These are phyloP conservation scores for Eupithecia centaureata DNA, from an alignment of 2,888 invertebrate genomes.

Conservation along the genomic window DNA sequence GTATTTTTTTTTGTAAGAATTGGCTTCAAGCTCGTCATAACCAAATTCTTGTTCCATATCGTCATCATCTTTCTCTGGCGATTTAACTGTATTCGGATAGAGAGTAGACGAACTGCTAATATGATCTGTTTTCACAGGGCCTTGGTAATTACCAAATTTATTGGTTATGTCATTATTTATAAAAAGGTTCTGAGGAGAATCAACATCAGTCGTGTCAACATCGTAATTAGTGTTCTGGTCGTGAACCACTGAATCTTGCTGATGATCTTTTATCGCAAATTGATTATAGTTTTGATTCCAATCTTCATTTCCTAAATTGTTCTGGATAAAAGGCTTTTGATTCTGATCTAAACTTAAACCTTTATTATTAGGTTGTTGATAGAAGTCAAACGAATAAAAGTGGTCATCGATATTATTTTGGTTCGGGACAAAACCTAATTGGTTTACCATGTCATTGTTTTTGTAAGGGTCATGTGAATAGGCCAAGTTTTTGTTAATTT, in stretches of 20 bases:
- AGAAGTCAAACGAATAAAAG: not conserved
- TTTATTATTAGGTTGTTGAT: not conserved
- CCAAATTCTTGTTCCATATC: not conserved
- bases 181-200: not conserved
- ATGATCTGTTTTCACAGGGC: not conserved
- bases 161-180: not conserved
- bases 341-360: not conserved
- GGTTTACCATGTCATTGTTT: not conserved
- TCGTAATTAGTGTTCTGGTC: not conserved
- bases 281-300: not conserved
- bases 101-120: not conserved
- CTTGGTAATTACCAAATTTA: not conserved
- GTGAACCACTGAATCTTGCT: not conserved
- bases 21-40: not conserved
- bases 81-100: not conserved
- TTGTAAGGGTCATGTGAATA: not conserved
- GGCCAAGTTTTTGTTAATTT: not conserved
- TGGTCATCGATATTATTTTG: not conserved
- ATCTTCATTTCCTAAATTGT: not conserved
- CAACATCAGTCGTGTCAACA: not conserved
- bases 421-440: not conserved
- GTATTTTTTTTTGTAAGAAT: not conserved
- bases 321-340: not conserved
- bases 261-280: not conserved
- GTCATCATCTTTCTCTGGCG: not conserved